Percentiles rank a stretch among this genome's conserved stretches.
Conservation (phyloP, 2,113 vertebrate species). For the Myotis davidii region DNA sequence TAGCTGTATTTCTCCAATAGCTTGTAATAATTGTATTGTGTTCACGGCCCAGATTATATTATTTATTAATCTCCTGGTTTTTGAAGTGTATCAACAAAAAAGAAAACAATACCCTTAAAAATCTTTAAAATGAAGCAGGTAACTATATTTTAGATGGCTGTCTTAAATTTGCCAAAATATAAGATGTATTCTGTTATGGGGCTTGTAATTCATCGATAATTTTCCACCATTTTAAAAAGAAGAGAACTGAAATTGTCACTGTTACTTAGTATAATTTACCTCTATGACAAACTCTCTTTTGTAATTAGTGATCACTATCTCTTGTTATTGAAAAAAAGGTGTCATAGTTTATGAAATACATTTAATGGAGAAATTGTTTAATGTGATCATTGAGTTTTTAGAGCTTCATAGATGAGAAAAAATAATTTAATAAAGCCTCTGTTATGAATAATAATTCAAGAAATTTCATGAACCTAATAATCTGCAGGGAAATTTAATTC, state of each 20-base stretch:
- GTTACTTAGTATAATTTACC: background rate
- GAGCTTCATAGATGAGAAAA: background rate
- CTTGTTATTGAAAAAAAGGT: background rate
- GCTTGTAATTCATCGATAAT: background rate
- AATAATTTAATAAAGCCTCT: background rate
- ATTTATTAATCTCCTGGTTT: constrained; percentile 5
- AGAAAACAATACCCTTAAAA: background rate
- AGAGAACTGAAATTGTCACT: background rate
- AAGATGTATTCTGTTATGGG: background rate
- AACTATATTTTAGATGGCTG: background rate
- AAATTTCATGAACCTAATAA: background rate
- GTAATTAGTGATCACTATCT: background rate
- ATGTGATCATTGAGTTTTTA: background rate
- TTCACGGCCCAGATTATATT: background rate
- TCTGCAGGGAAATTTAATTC: background rate
- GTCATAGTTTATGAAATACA: background rate
- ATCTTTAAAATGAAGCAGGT: background rate
- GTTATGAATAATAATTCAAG: background rate
- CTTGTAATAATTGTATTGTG: background rate
- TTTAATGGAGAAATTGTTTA: background rate
- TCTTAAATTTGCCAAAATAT: background rate
- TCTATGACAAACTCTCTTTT: background rate
- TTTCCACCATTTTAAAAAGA: background rate
- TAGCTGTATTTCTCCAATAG: background rate
- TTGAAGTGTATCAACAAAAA: background rate